Evolutionary conservation across 2,888 invertebrate species (phyloP), one percentile per base, ranked within the genome.

Genomic region (Pristionchus mayeri): DNA sequence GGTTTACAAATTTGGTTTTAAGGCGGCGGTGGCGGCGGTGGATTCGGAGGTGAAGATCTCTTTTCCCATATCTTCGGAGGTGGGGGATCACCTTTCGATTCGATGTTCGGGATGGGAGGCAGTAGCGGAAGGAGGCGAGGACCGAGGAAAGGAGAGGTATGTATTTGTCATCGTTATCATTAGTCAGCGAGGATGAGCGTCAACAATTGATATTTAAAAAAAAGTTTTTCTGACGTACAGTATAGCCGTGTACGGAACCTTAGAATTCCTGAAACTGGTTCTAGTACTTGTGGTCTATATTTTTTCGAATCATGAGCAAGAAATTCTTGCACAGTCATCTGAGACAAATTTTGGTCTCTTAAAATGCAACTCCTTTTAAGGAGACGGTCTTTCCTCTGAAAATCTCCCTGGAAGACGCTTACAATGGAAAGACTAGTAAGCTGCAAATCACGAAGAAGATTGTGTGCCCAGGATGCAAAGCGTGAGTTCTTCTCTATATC

Each of bases 351-450:
- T 54, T n/a, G n/a, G 7, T 2, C n/a, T 6, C 30, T 27, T 63
- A 4, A 3, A 67, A 18, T 67, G 6, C 21, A 40, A 37, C 18
- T 34, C 37, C 34, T 76, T 4, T 50, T n/a, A 96, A 96, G 93
- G 96, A 97, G 93, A 96, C 96, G 37, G 94, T 96, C 86, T 96
- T 97, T 93, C 95, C 96, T 27, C 94, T 97, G 30, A 86, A 95
- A 93, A 96, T 98, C 11, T 95, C 96, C 13, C 94, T 98, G 90
- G 97, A 97, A 94, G 97, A 97, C 93, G 94, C 97, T 93, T 98
- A 97, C 93, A 96, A 96, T 93, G 97, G 97, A 16, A 96, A 96
- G 94, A 95, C 96, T 79, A 94, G 96, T 2, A 96, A 96, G 93
- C 94, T 96, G 89, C 96, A 96, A 92, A 94, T 96, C 86, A 96